phyloP scores from a whole-genome alignment of 2,797 vertebrate genomes.

The Argentina silus region DNA sequence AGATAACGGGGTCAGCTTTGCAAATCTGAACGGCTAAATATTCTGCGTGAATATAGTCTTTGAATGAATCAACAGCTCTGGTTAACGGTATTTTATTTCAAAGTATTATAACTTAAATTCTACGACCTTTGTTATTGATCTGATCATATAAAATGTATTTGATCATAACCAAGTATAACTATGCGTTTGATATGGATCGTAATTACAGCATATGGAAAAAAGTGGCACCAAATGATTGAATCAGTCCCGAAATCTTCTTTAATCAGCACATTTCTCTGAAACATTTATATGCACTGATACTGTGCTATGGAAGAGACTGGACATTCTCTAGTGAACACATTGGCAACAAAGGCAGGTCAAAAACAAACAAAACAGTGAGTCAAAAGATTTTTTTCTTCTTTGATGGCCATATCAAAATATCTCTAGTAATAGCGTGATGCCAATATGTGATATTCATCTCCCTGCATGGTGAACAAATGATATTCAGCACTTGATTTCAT shows the following conservation, averaged over 20 bases:
- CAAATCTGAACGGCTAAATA: no score
- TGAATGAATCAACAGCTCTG: no score
- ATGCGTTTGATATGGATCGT: background rate
- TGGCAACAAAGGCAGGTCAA: background rate
- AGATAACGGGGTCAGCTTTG: no score
- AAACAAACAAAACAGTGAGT: background rate
- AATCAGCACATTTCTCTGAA: background rate
- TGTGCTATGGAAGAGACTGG: background rate
- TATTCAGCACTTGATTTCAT: background rate
- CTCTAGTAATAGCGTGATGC: background rate
- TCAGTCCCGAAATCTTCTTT: background rate
- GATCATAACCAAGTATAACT: no score
- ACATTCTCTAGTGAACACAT: background rate
- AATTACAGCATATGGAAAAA: background rate
- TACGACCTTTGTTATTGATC: no score
- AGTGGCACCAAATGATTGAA: background rate
- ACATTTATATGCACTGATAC: background rate
- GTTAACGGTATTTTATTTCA: no score
- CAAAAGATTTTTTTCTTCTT: background rate
- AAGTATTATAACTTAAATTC: no score
- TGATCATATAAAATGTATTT: no score
- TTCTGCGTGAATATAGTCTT: no score
- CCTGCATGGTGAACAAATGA: background rate
- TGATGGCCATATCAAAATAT: background rate
- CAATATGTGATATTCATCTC: background rate